A percentile compares a stretch with the other conserved stretches of the same genome.
Conservation (phyloP, 2,113 vertebrate genomes). For the Petrocephalus microphthalmus region DNA sequence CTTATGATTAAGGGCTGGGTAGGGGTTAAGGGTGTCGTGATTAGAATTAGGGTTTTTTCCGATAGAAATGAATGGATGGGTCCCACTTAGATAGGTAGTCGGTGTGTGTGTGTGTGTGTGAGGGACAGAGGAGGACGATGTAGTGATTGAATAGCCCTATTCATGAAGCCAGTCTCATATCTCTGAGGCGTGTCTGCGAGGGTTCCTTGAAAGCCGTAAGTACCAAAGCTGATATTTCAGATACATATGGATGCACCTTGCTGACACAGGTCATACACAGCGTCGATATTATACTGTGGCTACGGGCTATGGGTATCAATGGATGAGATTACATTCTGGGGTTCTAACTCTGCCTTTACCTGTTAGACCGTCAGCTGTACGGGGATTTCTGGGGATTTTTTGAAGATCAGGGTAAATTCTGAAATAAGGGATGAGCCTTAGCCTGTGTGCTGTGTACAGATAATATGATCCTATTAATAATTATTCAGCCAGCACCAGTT, state of each 20-base stretch:
- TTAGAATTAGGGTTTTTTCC: too few relatives aligned
- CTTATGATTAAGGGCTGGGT: too few relatives aligned
- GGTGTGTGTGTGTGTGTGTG: background rate
- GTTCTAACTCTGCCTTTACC: background rate
- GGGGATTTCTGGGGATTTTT: too few relatives aligned
- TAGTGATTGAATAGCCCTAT: background rate
- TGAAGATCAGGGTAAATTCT: background rate
- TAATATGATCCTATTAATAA: background rate
- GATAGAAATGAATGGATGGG: too few relatives aligned
- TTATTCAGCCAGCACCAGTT: background rate
- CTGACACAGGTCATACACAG: background rate
- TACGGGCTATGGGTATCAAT: background rate
- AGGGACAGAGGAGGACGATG: background rate
- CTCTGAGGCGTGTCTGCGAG: background rate
- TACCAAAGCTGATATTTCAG: background rate
- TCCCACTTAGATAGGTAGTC: too few relatives aligned
- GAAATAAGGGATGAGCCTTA: background rate
- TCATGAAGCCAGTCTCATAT: too few relatives aligned
- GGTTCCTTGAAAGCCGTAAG: background rate
- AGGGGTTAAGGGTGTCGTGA: too few relatives aligned
- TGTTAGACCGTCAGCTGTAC: background rate
- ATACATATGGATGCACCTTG: background rate
- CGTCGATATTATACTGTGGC: background rate
- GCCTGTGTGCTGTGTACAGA: background rate
- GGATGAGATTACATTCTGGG: background rate